Conservation (phyloP, 2,113 vertebrate species). For the Neomonachus schauinslandi region DNA sequence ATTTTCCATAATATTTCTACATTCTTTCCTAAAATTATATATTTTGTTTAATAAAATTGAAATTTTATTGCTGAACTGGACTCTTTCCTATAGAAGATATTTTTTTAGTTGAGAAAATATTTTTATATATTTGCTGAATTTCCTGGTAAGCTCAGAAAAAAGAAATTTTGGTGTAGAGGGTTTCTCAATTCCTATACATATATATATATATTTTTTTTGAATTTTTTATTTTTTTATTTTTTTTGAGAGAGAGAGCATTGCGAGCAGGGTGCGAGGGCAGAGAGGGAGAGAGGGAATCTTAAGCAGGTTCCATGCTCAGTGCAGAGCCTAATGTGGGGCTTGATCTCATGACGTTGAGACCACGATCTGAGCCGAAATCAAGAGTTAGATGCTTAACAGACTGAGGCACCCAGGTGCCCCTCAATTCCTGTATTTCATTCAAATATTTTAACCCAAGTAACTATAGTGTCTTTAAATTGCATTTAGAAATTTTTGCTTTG, state of each 20-base stretch:
- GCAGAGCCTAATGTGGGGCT: no score
- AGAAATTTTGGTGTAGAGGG: background rate
- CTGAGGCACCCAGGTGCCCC: no score
- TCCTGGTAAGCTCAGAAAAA: background rate
- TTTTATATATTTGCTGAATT: background rate
- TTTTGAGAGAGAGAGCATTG: no score
- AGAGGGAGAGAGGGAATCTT: no score
- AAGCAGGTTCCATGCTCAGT: no score
- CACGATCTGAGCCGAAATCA: no score
- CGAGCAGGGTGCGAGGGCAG: no score
- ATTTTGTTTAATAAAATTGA: conserved; percentile 6
- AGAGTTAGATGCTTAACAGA: no score
- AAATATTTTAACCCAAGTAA: background rate
- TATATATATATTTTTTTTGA: no score
- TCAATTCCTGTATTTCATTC: background rate
- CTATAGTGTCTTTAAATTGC: background rate
- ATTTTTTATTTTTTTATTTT: no score
- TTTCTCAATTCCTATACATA: background rate
- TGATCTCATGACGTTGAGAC: no score
- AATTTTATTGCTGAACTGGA: background rate
- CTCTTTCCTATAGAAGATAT: background rate
- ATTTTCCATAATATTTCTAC: background rate
- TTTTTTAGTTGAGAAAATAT: background rate
- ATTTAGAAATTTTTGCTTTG: background rate
- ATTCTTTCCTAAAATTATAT: background rate